A percentile compares a stretch with the other conserved stretches of the same genome.
Evolutionary conservation across 2,797 vertebrate genomes (phyloP).

Genomic region (Arrhamphus sclerolepis): DNA sequence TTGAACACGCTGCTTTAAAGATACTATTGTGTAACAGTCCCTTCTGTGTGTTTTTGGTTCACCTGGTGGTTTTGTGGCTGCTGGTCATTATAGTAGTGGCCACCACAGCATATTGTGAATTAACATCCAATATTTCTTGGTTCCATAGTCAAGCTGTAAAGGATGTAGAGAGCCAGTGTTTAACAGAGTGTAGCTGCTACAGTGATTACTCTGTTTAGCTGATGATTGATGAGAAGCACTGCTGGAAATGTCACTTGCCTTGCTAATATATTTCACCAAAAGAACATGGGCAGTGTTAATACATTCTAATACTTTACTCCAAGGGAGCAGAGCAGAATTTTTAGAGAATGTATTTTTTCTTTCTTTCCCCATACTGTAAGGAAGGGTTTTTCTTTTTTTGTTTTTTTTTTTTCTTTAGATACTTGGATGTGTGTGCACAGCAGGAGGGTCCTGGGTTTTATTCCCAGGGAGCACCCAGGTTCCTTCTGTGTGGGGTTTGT

Average conservation of each 20-base stretch:
- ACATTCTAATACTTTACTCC: constrained; percentile 66
- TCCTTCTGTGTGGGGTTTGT: no score
- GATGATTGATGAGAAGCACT: constrained; percentile 78
- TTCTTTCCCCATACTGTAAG: no score
- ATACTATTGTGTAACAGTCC: constrained; percentile 8
- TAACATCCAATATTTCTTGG: constrained; percentile 54
- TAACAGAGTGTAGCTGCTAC: constrained; percentile 76
- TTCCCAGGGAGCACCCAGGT: no score
- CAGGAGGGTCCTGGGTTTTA: no score
- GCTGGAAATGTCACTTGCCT: constrained; percentile 78
- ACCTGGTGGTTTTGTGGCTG: constrained; percentile 22
- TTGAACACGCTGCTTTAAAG: constrained; percentile 1
- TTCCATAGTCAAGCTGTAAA: constrained; percentile 50
- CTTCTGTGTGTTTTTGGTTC: constrained; percentile 14
- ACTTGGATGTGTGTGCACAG: no score
- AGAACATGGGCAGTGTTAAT: constrained; percentile 69
- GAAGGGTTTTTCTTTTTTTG: not conserved
- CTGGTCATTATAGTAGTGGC: constrained; percentile 33
- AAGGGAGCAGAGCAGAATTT: constrained; percentile 44
- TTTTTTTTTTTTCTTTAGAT: no score
- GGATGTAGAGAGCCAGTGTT: constrained; percentile 66
- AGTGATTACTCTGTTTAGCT: constrained; percentile 80
- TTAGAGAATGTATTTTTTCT: constrained; percentile 1
- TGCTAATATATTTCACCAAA: constrained; percentile 74
- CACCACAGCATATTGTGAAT: constrained; percentile 46